These are phyloP conservation scores for Imbricaverruca yamaguchii DNA, from an alignment of 2,888 invertebrate genomes.

Conservation along the genomic window DNA sequence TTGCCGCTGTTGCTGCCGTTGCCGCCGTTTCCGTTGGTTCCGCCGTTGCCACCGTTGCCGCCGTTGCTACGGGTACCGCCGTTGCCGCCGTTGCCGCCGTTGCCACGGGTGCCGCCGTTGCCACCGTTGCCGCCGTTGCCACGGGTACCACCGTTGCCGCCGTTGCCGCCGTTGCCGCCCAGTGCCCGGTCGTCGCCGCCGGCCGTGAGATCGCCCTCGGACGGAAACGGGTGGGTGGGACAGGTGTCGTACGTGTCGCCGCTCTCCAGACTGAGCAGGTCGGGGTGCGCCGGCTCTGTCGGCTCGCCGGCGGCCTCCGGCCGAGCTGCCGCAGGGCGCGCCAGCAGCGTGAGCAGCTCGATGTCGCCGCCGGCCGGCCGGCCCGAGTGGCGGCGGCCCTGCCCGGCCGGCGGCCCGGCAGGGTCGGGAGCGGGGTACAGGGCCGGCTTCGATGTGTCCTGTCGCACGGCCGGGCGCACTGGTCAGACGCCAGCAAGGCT, in stretches of 20 bases:
- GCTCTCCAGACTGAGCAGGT: conserved; percentile 54
- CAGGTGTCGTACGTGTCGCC: conserved; percentile 95
- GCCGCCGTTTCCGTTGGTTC: not conserved
- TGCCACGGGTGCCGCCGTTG: not conserved
- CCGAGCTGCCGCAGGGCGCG: not conserved
- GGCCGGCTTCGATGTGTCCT: not conserved
- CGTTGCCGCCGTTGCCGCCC: not conserved
- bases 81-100: not conserved
- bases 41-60: not conserved
- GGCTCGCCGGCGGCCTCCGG: not conserved
- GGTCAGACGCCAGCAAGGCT: no score
- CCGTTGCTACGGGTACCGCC: no score
- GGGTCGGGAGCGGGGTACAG: not conserved
- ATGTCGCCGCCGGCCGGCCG: not conserved
- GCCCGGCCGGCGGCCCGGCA: not conserved
- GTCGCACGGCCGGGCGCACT: not conserved
- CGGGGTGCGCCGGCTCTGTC: conserved; percentile 33
- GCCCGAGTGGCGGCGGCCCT: no score
- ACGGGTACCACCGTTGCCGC: not conserved
- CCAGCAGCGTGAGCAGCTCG: not conserved
- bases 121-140: not conserved
- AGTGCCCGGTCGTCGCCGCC: not conserved
- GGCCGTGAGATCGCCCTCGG: conserved; percentile 41
- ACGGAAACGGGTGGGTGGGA: conserved; percentile 88
- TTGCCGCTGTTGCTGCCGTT: not conserved